A percentile compares a stretch with the other conserved stretches of the same genome.
Evolutionary conservation across 2,888 invertebrate species (phyloP).

Genomic region (Isoperla grammatica): DNA sequence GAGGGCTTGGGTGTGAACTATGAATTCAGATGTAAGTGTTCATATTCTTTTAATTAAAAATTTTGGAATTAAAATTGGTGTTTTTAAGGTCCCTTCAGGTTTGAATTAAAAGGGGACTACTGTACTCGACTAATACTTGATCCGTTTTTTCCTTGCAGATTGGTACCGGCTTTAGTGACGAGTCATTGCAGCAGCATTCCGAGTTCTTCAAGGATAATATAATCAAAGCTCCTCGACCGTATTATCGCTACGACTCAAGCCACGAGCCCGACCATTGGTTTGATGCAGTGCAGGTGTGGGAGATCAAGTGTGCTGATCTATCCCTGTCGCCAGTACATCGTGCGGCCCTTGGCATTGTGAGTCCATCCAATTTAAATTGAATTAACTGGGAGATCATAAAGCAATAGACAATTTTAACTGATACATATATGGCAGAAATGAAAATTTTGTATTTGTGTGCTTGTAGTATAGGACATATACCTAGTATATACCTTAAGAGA

Average conservation of each 20-base stretch:
- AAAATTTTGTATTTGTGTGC: background rate
- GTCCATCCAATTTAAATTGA: slow-evolving; percentile 38
- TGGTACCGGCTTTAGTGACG: slow-evolving; percentile 93
- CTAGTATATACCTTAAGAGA: too few relatives aligned
- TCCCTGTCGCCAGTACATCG: slow-evolving; percentile 91
- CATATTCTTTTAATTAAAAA: too few relatives aligned
- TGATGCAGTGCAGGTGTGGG: slow-evolving; percentile 84
- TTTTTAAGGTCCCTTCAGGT: too few relatives aligned
- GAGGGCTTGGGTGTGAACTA: too few relatives aligned
- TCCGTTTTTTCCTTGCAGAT: slow-evolving; percentile 54
- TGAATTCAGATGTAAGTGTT: too few relatives aligned
- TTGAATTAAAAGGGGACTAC: too few relatives aligned
- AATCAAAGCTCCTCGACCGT: slow-evolving; percentile 68
- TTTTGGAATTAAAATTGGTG: too few relatives aligned
- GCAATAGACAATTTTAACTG: background rate
- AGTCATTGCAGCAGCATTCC: slow-evolving; percentile 71
- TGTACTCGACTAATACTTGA: too few relatives aligned
- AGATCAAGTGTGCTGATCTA: slow-evolving; percentile 95
- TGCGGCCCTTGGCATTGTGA: slow-evolving; percentile 79
- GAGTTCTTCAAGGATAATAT: slow-evolving; percentile 68
- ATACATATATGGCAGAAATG: background rate
- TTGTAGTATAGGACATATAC: too few relatives aligned
- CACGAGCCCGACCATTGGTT: slow-evolving; percentile 88
- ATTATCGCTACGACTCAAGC: slow-evolving; percentile 70
- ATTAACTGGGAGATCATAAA: background rate